Evolutionary conservation across 2,888 invertebrate species (phyloP), one percentile per base, ranked within the genome.

Genomic region (Calameuta filiformis): DNA sequence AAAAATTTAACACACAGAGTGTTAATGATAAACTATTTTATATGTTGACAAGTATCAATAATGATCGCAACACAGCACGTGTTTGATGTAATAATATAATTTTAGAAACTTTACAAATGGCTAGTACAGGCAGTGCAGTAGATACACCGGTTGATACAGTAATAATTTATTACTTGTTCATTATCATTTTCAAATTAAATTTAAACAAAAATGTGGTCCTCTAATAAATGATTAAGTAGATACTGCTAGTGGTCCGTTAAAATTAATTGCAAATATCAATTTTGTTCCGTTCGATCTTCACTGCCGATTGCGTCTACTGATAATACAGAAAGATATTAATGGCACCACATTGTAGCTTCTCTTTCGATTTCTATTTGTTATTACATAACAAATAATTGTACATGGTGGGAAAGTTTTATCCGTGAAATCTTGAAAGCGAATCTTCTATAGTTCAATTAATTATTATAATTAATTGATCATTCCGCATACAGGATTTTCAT

Each of bases 51-150:
- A 56, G 0, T 56, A 56, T 23, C 56, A 56, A 56, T 23, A 56
- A 15, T 56, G 56, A 23, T 56, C 23, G 23, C 56, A 56, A 56
- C 56, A 56, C 56, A 56, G 56, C 9, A 56, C 23, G 23, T 69
- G 68, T 73, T 68, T 79, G 35, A 56, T 75, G 77, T 69, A 30
- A 73, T 75, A 75, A 56, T 56, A 74, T 37, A 79, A 78, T 75
- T 78, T 78, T 78, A 78, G 76, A 79, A 79, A 79, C 77, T 71
- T 37, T 79, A 75, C 76, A 78, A 79, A 79, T 56, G 75, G 77
- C 34, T 74, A 75, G 35, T 35, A 35, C 35, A 35, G 69, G 75
- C 56, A 69, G 69, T 78, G 56, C 35, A 37, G 71, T 31, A 74
- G 35, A 35, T 33, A 34, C 34, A 30, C 68, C 15, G 23, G 23